Conservation (phyloP, 1,140 invertebrate genomes). For the Euwallacea similis region DNA sequence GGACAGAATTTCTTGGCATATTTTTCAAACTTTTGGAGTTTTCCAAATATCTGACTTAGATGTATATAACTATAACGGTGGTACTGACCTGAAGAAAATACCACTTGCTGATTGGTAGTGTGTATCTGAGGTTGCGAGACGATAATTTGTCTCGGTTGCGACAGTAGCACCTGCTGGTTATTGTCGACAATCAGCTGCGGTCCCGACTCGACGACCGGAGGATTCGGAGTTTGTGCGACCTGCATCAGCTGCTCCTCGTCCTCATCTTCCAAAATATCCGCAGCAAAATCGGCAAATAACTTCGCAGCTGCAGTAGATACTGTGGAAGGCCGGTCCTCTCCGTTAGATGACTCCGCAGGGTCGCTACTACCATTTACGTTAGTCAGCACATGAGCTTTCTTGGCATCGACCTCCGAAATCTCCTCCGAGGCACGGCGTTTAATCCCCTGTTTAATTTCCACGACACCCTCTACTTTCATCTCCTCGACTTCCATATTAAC, state of each 20-base stretch:
- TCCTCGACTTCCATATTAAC: slow-evolving; percentile 11
- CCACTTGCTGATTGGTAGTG: slow-evolving; percentile 39
- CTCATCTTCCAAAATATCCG: slow-evolving; percentile 71
- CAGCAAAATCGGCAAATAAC: slow-evolving; percentile 69
- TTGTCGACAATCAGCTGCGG: slow-evolving; percentile 50
- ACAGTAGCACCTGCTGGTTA: slow-evolving; percentile 46
- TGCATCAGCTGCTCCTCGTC: slow-evolving; percentile 60
- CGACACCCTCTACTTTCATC: neutral
- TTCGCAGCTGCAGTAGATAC: slow-evolving; percentile 73
- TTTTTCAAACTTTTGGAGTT: neutral
- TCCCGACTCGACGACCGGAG: slow-evolving; percentile 9
- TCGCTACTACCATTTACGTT: slow-evolving; percentile 58
- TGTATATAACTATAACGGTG: neutral
- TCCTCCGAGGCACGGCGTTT: slow-evolving; percentile 55
- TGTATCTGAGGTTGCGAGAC: slow-evolving; percentile 50
- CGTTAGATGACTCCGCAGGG: slow-evolving; percentile 56
- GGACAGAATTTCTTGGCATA: no score
- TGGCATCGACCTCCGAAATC: slow-evolving; percentile 54
- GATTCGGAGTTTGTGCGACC: slow-evolving; percentile 40
- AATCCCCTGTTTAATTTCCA: slow-evolving; percentile 38
- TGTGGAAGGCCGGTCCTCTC: slow-evolving; percentile 57
- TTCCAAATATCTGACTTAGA: no score
- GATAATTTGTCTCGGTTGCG: slow-evolving; percentile 52
- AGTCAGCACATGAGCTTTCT: slow-evolving; percentile 55
- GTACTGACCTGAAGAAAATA: slow-evolving; percentile 38